phyloP scores from a whole-genome alignment of 30 jellyfish, hydroid and myxozoan genomes.

The Cassiopea xamachana region DNA sequence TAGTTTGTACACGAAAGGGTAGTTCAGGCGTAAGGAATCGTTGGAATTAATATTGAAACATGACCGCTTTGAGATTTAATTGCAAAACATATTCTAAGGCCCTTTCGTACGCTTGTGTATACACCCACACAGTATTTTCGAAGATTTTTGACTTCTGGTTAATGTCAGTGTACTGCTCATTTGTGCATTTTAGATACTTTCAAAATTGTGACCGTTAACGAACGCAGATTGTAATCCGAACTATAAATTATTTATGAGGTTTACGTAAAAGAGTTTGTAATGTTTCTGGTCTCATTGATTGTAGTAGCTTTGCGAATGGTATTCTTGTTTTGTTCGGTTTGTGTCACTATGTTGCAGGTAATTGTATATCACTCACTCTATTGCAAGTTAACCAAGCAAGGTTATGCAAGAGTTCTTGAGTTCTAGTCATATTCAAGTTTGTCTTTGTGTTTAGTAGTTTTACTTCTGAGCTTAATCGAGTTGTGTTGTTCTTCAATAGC shows the following conservation, averaged over 20 bases:
- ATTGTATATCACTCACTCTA: too few species aligned
- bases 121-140: neutral
- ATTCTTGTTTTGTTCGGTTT: too few species aligned
- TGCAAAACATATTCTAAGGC: neutral
- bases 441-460: too few species aligned
- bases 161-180: slow-evolving; percentile 20
- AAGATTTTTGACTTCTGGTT: neutral
- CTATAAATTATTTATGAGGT: slow-evolving; percentile 41
- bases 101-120: neutral
- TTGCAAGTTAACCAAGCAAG: too few species aligned
- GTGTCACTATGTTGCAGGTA: too few species aligned
- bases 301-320: neutral
- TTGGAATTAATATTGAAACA: neutral
- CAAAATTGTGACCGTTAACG: slow-evolving; percentile 50
- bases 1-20: neutral
- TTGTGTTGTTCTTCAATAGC: too few species aligned
- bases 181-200: slow-evolving; percentile 9
- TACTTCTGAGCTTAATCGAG: too few species aligned
- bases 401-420: too few species aligned
- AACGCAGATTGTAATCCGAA: slow-evolving; percentile 34
- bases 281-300: neutral
- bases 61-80: neutral
- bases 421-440: too few species aligned
- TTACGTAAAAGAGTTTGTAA: neutral
- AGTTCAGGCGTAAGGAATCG: neutral